Evolutionary conservation across 2,888 invertebrate species (phyloP), one percentile per base, ranked within the genome.

Genomic region (Drosophila mimetica): DNA sequence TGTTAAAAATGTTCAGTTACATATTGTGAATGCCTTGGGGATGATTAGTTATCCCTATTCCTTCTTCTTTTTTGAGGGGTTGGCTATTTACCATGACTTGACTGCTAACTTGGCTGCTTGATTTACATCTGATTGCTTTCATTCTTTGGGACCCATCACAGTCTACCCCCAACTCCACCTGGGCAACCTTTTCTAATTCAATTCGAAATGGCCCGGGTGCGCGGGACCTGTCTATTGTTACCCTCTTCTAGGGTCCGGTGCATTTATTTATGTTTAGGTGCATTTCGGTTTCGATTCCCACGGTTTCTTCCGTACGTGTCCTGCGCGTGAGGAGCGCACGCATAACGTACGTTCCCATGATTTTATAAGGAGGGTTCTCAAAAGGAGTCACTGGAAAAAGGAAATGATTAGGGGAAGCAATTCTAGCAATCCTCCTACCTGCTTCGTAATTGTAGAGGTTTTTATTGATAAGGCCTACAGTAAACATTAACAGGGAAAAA

Each of bases 271-370:
- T 44, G 36, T 30, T 63, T 63, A 42, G 41, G 34, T 63, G 60
- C 60, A 60, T 28, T 63, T 42, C 50, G 63, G 46, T 34, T 48
- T 39, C 42, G 18, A 28, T 70, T 70, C 69, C 52, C 69, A 70
- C 69, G 69, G 70, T 70, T 65, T 42, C 64, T 64, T 66, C 67
- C 67, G 66, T 44, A 48, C 58, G 70, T 51, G 69, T 57, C 70
- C 46, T 51, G 52, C 69, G 41, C 69, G 69, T 70, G 69, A 58
- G 37, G 58, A 58, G 70, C 69, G 70, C 59, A 70, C 70, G 69
- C 59, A 70, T 47, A 70, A 70, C 58, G 70, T 51, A 47, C 52
- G 69, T 69, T 57, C 67, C 57, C 51, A 57, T 34, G 39, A 18
- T 47, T 34, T 22, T 42, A 28, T 20, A 48, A 36, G 47, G 25